These are phyloP conservation scores for Crypturellus tataupa DNA, from an alignment of 2,797 vertebrate species.

Conservation along the genomic window DNA sequence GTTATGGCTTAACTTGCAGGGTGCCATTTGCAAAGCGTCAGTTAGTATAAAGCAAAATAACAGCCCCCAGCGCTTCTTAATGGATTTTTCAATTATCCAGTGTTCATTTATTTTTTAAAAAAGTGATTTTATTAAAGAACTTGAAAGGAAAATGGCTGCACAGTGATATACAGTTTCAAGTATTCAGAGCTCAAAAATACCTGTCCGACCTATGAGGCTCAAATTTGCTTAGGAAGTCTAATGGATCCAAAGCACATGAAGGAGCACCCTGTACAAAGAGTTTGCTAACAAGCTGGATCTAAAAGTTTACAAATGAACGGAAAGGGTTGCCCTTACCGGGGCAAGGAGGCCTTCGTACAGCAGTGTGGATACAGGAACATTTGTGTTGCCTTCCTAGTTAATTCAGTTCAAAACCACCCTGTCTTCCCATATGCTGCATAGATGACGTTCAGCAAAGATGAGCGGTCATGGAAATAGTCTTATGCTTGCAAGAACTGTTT, in stretches of 20 bases:
- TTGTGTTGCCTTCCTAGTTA: background rate
- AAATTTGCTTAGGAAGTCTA: background rate
- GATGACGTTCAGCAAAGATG: slow-evolving; percentile 9
- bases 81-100: background rate
- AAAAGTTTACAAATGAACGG: background rate
- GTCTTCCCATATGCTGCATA: background rate
- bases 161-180: background rate
- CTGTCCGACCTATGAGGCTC: background rate
- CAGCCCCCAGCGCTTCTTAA: slow-evolving; percentile 5
- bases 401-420: background rate
- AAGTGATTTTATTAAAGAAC: background rate
- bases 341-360: background rate
- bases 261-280: background rate
- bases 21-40: slow-evolving; percentile 50
- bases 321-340: background rate
- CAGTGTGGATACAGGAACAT: background rate
- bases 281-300: background rate
- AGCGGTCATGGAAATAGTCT: background rate
- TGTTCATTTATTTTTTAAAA: slow-evolving; percentile 1
- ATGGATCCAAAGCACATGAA: background rate
- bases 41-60: slow-evolving; percentile 44
- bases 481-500: background rate
- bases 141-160: background rate
- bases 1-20: slow-evolving; percentile 45
- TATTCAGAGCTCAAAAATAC: background rate